Evolutionary conservation across 2,113 vertebrate species (phyloP), one percentile per base, ranked within the genome.

Genomic region (Atherinomorus stipes): DNA sequence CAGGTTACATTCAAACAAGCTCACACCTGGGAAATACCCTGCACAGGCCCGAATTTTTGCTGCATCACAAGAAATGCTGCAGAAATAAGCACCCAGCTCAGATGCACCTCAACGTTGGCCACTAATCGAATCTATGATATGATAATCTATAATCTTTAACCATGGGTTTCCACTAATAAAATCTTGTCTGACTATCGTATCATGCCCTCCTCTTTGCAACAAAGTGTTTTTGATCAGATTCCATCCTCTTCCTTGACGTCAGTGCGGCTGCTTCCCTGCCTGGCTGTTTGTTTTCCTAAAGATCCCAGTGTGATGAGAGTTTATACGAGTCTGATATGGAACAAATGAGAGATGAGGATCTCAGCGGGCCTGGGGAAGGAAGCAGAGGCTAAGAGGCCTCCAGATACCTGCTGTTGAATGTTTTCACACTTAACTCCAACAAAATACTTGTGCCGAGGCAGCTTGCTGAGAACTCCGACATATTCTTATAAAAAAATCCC

Each of bases 191-290:
- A 31, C 15, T 9, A 7, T 63, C 61, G 19, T 50, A 77, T 85
- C 56, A 60, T 7, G 3, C 49, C 28, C 68, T 80, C 37, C 57
- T 53, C 71, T 60, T 40, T 15, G 56, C 62, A n/a, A 26, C 11
- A 11, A 11, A 64, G 69, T 85, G 84, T 89, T 88, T 88, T 89
- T 86, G 79, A 89, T 85, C 85, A 85, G 87, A 88, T 87, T 62
- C 65, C 2, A 8, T 85, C 64, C 67, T 69, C 83, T 86, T 86
- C 81, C 76, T 83, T 89, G 83, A 88, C 83, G 87, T 90, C 84
- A 89, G 75, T 2, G 12, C 0, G 51, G 60, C 83, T 83, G 81
- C 83, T 83, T 86, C 70, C 85, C 80, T 64, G 64, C 53, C 15
- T 13, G 2, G 54, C 61, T 89, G 86, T 87, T 89, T 91, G 62